Base-by-base conservation (phyloP, 2,888 invertebrate species). In the Osedax frankpressi region DNA sequence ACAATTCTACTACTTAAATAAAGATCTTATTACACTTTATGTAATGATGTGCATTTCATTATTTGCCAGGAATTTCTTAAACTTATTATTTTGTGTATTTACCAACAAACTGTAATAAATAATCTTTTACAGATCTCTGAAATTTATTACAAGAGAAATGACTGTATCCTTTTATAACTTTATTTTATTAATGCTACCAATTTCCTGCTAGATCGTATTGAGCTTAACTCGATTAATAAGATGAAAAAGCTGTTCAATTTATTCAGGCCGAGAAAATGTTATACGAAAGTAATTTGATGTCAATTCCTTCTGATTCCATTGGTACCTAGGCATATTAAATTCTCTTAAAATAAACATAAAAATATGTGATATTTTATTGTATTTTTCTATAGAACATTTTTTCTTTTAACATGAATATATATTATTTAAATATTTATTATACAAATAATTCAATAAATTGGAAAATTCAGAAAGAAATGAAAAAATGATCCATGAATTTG, bases 241-340 rank as follows among this genome's bases (percentile, higher is more conserved):
- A 79, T 79, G 81, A 81, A 3, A 81, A 80, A 69, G 82, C 82
- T 3, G 79, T 82, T 25, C 81, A 81, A 70, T 82, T 82, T 76
- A 79, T 82, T 26, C 81, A 82, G 74, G 82, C 82, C 67, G 83
- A 83, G 76, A 82, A 83, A 73, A 74, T 83, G 73, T 83, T 79
- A 74, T 82, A 83, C 77, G 82, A 83, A 74, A 80, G 80, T 76
- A 80, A 81, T 0, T 75, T 82, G 24, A 79, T 82, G 71, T 80
- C 81, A 75, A 80, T 80, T 11, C 77, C 79, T 28, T 79, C 80
- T 19, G n/a, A 26, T n/a, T 25, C 27, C 6, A 28, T 19, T 28
- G 44, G 44, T 44, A 44, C 19, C 19, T 44, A 6, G 19, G 11
- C 44, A 44, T 44, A 11, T 44, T 44, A 11, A 19, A 6, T 6